Base-by-base conservation (phyloP, 2,888 invertebrate species). In the Eueremaeus valkanovi region DNA sequence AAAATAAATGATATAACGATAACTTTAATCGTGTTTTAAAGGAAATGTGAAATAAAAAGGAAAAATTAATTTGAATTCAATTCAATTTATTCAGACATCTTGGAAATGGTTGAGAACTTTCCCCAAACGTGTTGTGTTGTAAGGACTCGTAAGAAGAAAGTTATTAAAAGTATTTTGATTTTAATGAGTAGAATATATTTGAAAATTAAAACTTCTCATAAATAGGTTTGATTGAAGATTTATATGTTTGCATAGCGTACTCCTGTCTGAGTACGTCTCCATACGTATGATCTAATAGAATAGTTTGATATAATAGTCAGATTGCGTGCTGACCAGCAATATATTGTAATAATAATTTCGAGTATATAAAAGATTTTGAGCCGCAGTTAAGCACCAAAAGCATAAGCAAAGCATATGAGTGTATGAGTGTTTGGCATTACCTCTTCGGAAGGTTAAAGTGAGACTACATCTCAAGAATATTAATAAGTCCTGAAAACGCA, bases 381-480 rank as follows among this genome's bases (percentile, higher is more conserved):
- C 66, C 63, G 63, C 66, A 36, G 36, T 66, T 66, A 66, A 21
- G 36, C 24, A 21, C n/a, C 36, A 66, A 40, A 66, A 36, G 66
- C 18, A 66, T 1, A 66, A 21, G 16, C 66, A 36, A 27, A 61
- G 33, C 18, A 18, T 36, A 66, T 61, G 61, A n/a, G 29, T 61
- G 21, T 61, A 3, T 13, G 27, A 13, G 8, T 18, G 49, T n/a
- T 49, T 61, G 24, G 51, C n/a, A n/a, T 51, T 51, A 51, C 51
- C 51, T 51, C 51, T n/a, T 51, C 51, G n/a, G 18, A 66, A 66
- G 36, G 36, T 36, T 66, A 33, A 36, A 36, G 36, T 66, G n/a
- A 36, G 66, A 66, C 66, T 31, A 36, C 66, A 33, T 66, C 66
- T 36, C 36, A 36, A 66, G 66, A 66, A 66, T 66, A 66, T 66